Evolutionary conservation across 2,113 vertebrate species (phyloP).

Genomic region (Perccottus glenii): DNA sequence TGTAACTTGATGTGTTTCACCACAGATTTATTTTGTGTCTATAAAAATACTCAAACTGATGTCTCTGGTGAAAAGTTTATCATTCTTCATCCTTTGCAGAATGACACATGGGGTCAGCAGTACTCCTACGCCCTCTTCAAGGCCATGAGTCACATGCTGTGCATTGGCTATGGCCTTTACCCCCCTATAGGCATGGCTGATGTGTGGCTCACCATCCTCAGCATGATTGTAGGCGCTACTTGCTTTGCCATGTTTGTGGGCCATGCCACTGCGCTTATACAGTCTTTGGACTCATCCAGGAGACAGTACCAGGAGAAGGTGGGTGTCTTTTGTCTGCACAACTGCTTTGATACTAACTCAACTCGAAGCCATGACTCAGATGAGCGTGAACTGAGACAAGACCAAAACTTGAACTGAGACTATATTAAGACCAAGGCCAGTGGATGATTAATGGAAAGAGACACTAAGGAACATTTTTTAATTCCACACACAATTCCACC

Average conservation of each 20-base stretch:
- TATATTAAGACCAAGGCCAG: too few relatives aligned
- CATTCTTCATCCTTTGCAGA: slow-evolving; percentile 75
- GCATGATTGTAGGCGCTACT: slow-evolving; percentile 98
- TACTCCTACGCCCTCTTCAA: slow-evolving; percentile 98
- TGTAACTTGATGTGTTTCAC: not conserved
- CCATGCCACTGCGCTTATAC: slow-evolving; percentile 97
- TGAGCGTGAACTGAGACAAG: too few relatives aligned
- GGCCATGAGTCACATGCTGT: slow-evolving; percentile 99
- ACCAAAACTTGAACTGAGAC: too few relatives aligned
- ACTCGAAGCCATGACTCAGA: too few relatives aligned
- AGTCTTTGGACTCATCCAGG: slow-evolving; percentile 96
- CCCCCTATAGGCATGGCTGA: slow-evolving; percentile 95
- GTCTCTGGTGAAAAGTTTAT: not conserved
- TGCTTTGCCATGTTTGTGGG: slow-evolving; percentile 99
- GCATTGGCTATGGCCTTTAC: slow-evolving; percentile 96
- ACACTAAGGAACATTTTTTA: too few relatives aligned
- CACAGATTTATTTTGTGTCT: not conserved
- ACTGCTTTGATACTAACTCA: not conserved
- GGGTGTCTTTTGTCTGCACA: slow-evolving; percentile 45
- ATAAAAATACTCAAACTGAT: not conserved
- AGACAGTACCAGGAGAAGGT: slow-evolving; percentile 99
- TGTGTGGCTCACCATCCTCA: slow-evolving; percentile 98
- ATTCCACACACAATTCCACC: too few relatives aligned
- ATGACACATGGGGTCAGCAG: slow-evolving; percentile 97
- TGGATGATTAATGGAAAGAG: too few relatives aligned